A percentile compares a stretch with the other conserved stretches of the same genome.
phyloP scores from a whole-genome alignment of 2,113 vertebrate genomes.

The Brienomyrus longianalis region DNA sequence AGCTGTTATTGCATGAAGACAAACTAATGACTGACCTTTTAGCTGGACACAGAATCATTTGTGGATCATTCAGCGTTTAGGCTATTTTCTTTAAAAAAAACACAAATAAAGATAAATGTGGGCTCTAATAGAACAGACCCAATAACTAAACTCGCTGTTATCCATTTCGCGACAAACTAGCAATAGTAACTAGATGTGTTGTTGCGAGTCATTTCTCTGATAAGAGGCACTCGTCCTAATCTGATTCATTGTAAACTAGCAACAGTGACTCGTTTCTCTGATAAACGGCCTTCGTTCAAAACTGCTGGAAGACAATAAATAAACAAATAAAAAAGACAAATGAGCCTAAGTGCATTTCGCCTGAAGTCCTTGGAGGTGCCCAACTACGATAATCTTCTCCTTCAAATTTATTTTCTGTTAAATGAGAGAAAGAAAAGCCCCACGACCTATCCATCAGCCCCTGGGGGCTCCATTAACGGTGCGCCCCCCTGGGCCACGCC shows the following conservation, averaged over 20 bases:
- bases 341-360: background rate
- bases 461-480: conserved; percentile 71
- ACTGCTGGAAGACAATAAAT: background rate
- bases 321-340: background rate
- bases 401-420: conserved; percentile 2
- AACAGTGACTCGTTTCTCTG: background rate
- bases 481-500: conserved; percentile 67
- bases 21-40: background rate
- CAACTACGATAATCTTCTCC: conserved; percentile 1
- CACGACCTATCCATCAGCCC: conserved; percentile 82
- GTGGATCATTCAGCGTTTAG: background rate
- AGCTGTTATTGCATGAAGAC: background rate
- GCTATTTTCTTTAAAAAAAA: background rate
- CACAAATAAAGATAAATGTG: background rate
- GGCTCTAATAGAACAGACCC: background rate
- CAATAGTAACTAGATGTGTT: background rate
- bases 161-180: background rate
- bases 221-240: background rate
- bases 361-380: background rate
- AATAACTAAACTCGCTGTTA: background rate
- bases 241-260: conserved; percentile 9
- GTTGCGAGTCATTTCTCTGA: background rate
- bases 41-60: background rate
- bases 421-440: conserved; percentile 65
- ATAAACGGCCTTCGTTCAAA: background rate